phyloP scores from a whole-genome alignment of 2,888 invertebrate genomes.

The Eubasilissa splendida region DNA sequence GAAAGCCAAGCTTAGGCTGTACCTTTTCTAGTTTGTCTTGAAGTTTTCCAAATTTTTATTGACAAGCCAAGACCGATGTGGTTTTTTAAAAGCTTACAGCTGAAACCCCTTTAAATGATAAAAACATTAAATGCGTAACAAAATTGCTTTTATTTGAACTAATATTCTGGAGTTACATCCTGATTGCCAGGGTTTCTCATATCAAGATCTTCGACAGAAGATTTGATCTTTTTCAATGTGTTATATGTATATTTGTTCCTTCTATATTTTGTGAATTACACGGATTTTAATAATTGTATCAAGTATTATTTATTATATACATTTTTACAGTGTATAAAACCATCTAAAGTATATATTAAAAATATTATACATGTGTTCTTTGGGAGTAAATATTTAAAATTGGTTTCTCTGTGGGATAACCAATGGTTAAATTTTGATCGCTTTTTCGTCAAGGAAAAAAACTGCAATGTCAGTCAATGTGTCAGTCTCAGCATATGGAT shows the following conservation, averaged over 20 bases:
- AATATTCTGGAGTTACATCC: constrained; percentile 16
- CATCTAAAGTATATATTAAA: too few species aligned
- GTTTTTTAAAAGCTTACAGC: constrained; percentile 21
- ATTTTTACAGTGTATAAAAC: too few species aligned
- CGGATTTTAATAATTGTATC: too few species aligned
- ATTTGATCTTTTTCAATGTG: too few species aligned
- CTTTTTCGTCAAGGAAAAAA: constrained; percentile 8
- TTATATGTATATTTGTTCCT: too few species aligned
- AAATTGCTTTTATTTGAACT: constrained; percentile 29
- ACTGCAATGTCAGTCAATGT: constrained; percentile 1
- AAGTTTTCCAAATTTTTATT: constrained; percentile 18
- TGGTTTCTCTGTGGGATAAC: too few species aligned
- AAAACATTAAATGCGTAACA: constrained; percentile 14
- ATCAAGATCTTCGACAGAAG: too few species aligned
- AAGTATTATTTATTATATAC: too few species aligned
- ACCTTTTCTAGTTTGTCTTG: constrained; percentile 12
- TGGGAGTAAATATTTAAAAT: too few species aligned
- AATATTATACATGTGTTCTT: too few species aligned
- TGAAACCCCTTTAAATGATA: constrained; percentile 11
- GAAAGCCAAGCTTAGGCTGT: constrained; percentile 70
- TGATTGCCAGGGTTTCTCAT: constrained; percentile 22
- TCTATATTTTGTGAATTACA: too few species aligned
- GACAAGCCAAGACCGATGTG: background rate
- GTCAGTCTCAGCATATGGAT: constrained; percentile 20
- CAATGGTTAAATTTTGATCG: constrained; percentile 8